Evolutionary conservation across 2,888 invertebrate species (phyloP).

Genomic region (Aethes cnicana): DNA sequence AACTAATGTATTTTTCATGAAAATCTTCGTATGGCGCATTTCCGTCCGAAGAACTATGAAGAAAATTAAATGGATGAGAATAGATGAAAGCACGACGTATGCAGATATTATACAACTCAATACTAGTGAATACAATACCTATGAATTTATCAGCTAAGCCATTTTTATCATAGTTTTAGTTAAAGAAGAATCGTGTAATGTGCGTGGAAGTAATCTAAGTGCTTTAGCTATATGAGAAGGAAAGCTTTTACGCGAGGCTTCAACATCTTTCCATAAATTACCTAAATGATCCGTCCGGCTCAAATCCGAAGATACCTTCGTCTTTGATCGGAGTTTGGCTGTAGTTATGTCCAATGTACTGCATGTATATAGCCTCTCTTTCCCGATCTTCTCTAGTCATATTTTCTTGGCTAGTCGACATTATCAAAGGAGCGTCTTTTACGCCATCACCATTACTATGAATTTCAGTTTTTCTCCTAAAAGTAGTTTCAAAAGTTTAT

Average conservation of each 20-base stretch:
- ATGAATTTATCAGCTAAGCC: slow-evolving; percentile 9
- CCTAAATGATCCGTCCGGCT: slow-evolving; percentile 79
- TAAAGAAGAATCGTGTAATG: slow-evolving; percentile 35
- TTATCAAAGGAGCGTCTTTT: slow-evolving; percentile 75
- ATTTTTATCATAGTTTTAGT: slow-evolving; percentile 3
- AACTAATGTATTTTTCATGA: slow-evolving; percentile 90
- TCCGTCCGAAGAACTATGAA: slow-evolving; percentile 81
- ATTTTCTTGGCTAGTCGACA: slow-evolving; percentile 85
- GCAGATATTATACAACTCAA: slow-evolving; percentile 24
- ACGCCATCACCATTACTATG: slow-evolving; percentile 71
- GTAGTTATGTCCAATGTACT: slow-evolving; percentile 75
- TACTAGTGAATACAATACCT: not conserved
- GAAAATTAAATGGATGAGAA: slow-evolving; percentile 71
- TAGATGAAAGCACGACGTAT: slow-evolving; percentile 59
- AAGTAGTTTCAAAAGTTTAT: slow-evolving; percentile 28
- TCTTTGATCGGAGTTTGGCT: slow-evolving; percentile 82
- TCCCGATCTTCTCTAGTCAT: slow-evolving; percentile 78
- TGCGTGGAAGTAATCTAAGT: slow-evolving; percentile 34
- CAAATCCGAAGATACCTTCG: slow-evolving; percentile 81
- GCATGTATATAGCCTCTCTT: slow-evolving; percentile 68
- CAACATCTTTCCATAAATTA: slow-evolving; percentile 39
- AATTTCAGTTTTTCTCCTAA: slow-evolving; percentile 74
- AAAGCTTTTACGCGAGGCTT: slow-evolving; percentile 27
- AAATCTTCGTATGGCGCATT: slow-evolving; percentile 87
- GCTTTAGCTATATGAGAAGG: slow-evolving; percentile 28